Percentiles rank a stretch among this genome's conserved stretches.
Conservation (phyloP, 2,113 vertebrate species). For the Myocastor coypus region DNA sequence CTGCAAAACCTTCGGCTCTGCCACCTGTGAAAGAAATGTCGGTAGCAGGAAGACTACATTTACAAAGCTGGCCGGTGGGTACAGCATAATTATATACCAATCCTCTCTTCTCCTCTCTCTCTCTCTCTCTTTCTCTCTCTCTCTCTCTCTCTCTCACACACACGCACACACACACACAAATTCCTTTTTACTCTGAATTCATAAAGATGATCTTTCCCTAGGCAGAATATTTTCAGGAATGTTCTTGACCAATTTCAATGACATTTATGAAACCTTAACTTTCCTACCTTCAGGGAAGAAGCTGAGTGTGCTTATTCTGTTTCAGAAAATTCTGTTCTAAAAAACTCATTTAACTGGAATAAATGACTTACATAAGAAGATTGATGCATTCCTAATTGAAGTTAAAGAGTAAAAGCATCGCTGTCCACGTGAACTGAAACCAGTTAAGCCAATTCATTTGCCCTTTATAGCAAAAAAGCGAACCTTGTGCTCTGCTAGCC, state of each 20-base stretch:
- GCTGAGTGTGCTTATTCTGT: background rate
- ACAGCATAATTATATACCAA: background rate
- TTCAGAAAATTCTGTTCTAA: background rate
- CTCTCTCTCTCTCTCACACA: no score
- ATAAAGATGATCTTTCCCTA: background rate
- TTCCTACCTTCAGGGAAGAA: background rate
- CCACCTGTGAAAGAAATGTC: background rate
- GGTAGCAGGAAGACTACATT: background rate
- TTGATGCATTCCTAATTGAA: background rate
- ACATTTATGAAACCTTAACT: conserved; percentile 16
- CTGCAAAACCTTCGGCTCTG: background rate
- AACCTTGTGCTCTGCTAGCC: background rate
- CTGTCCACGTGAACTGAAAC: background rate
- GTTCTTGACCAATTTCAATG: background rate
- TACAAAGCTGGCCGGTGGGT: background rate
- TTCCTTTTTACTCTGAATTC: background rate
- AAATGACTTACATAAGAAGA: conserved; percentile 3
- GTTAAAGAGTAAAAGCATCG: background rate
- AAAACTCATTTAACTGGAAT: conserved; percentile 47
- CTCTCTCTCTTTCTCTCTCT: no score
- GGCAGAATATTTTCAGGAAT: background rate
- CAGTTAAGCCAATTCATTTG: background rate
- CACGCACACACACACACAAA: background rate
- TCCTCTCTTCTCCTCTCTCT: background rate
- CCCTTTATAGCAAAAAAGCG: conserved; percentile 23